Conservation (phyloP, 2,888 invertebrate genomes). For the Serrognathus titanus region DNA sequence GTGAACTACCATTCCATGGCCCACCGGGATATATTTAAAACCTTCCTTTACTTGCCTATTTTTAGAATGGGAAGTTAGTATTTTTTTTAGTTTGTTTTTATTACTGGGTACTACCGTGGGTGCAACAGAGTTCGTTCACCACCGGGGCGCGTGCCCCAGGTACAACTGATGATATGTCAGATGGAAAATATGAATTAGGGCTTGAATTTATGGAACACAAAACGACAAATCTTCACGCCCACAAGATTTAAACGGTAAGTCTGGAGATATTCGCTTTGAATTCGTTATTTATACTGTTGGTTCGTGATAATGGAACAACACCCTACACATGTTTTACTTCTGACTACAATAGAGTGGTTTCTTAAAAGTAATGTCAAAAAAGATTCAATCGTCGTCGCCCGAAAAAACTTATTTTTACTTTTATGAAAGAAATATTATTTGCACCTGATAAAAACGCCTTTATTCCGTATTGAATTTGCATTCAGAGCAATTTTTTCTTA, state of each 20-base stretch:
- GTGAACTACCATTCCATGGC: constrained; percentile 30
- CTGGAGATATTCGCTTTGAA: too few relatives aligned
- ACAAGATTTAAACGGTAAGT: background rate
- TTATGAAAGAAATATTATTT: too few relatives aligned
- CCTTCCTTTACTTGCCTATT: constrained; percentile 40
- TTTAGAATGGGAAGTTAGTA: constrained; percentile 43
- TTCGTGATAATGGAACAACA: too few relatives aligned
- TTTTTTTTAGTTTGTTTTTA: constrained; percentile 38
- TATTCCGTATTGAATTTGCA: too few relatives aligned
- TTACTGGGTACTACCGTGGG: constrained; percentile 25
- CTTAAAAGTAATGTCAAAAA: too few relatives aligned
- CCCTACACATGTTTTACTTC: too few relatives aligned
- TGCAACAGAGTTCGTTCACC: constrained; percentile 36
- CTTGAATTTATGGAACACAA: constrained; percentile 8
- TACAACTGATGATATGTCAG: constrained; percentile 17
- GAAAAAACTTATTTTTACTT: too few relatives aligned
- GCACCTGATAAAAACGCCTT: too few relatives aligned
- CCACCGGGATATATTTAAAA: constrained; percentile 41
- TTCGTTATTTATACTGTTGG: too few relatives aligned
- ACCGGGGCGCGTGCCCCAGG: constrained; percentile 25
- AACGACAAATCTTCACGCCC: constrained; percentile 9
- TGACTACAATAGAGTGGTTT: too few relatives aligned
- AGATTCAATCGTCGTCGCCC: too few relatives aligned
- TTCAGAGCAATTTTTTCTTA: too few relatives aligned
- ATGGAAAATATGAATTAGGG: constrained; percentile 14